Base-by-base conservation (phyloP, 2,888 invertebrate genomes). In the Melieria crassipennis region DNA sequence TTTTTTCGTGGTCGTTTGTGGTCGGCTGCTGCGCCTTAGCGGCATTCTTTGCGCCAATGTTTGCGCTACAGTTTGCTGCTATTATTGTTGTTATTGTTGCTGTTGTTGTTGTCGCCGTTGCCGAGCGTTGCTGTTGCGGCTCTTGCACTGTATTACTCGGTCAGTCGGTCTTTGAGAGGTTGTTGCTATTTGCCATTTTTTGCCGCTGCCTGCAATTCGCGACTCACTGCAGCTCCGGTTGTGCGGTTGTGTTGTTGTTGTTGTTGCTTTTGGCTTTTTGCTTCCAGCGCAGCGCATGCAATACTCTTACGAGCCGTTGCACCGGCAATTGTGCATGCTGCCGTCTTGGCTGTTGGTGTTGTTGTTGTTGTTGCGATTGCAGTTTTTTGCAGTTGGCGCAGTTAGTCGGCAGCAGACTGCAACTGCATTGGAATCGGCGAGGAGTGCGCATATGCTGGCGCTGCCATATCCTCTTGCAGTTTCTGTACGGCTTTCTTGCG, bases 141-240 rank as follows among this genome's bases (percentile, higher is more conserved):
- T 77, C 81, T 74, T 84, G 84, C 84, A 86, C 85, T 86, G 86
- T 86, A 86, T 87, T 87, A 87, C 87, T 87, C 87, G 87, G 87
- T 87, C 87, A 87, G 87, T 87, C 86, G 87, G 87, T 87, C 85
- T 87, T 85, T 81, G 86, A 86, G 86, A 85, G 85, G 85, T 85
- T 85, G 85, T 85, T 85, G 85, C 85, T 85, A 84, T 78, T 78
- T 77, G 78, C 75, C 75, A 75, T 75, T 76, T 65, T 60, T 63
- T 73, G 73, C 65, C 48, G 56, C 55, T 69, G 69, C 50, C 55
- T 61, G 62, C 69, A n/a, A 66, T 69, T 78, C 30, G 79, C 78
- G 74, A 75, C 76, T 75, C 60, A 7, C 45, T 75, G 69, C 64
- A 47, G 62, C 62, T 70, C 70, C 61, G 50, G 57, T 65, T 72